Evolutionary conservation across 2,797 vertebrate genomes (phyloP), one percentile per base, ranked within the genome.

Genomic region (Acanthornis magna): DNA sequence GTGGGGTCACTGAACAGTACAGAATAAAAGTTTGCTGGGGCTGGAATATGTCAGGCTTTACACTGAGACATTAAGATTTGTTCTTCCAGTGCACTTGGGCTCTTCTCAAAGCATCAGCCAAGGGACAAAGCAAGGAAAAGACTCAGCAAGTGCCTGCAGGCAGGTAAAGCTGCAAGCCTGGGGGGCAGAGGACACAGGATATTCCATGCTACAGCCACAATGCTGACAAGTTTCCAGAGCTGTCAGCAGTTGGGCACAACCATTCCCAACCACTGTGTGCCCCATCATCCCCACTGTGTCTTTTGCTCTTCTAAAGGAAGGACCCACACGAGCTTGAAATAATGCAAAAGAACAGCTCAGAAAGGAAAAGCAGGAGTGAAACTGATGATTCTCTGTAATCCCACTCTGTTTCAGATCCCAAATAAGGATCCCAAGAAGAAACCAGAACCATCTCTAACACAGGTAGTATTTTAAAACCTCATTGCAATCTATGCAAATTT

Each of bases 41-140:
- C 91, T 95, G 88, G 72, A 92, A 47, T 51, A 89, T 18, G 29
- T 88, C 86, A 82, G 66, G 51, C 26, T 88, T 81, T 79, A 70
- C 70, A 88, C 30, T 51, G 62, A 92, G 77, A 75, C n/a, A 53
- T 54, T 67, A 67, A 57, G 65, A 88, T 72, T 86, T 77, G 51
- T 58, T 60, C 60, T 79, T 82, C 40, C 81, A 89, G n/a, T 32
- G 55, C 62, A 66, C 72, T 77, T 67, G 50, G 48, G 77, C 58
- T 65, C 51, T 38, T 83, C 43, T 55, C 65, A 71, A 82, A 89
- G 58, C 55, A 95, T 25, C 66, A 88, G 11, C 43, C n/a, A 60
- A 58, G 12, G 40, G 10, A 62, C 29, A 76, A 57, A 82, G 57
- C 42, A 79, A 86, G 67, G 47, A 55, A 63, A 63, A 88, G 38